Evolutionary conservation across 1,140 invertebrate species (phyloP).

Genomic region (Macrotrachela quadricornifera): DNA sequence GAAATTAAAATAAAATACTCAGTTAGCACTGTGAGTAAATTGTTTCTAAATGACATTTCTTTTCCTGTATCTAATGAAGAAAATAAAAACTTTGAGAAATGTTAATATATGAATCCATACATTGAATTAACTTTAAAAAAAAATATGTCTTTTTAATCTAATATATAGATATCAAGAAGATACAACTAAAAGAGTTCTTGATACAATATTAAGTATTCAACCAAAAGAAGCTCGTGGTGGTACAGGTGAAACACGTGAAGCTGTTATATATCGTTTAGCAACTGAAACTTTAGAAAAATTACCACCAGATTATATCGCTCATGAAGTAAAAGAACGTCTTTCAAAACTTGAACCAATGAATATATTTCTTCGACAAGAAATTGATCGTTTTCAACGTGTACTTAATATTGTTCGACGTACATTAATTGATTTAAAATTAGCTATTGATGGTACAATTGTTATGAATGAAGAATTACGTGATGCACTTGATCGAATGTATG

Average conservation of each 20-base stretch:
- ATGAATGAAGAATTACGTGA: constrained; percentile 73
- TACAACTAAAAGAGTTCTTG: constrained; percentile 71
- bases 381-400: constrained; percentile 72
- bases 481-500: constrained; percentile 80
- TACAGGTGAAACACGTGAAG: constrained; percentile 54
- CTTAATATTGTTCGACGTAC: constrained; percentile 54
- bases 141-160: too few relatives aligned
- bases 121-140: too few relatives aligned
- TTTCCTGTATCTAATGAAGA: too few relatives aligned
- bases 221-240: constrained; percentile 40
- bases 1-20: too few relatives aligned
- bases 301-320: constrained; percentile 59
- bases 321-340: constrained; percentile 47
- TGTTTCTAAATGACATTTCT: too few relatives aligned
- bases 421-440: constrained; percentile 67
- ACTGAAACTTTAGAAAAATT: constrained; percentile 80
- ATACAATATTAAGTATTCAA: constrained; percentile 77
- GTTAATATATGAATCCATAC: too few relatives aligned
- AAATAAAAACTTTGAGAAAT: too few relatives aligned
- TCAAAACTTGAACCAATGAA: constrained; percentile 38
- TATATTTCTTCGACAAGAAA: constrained; percentile 58
- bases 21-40: too few relatives aligned
- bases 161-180: constrained; percentile 50
- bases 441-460: constrained; percentile 85
- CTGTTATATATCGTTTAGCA: constrained; percentile 63